These are phyloP conservation scores for Anticlea derivata DNA, from an alignment of 2,888 invertebrate species.

Conservation along the genomic window DNA sequence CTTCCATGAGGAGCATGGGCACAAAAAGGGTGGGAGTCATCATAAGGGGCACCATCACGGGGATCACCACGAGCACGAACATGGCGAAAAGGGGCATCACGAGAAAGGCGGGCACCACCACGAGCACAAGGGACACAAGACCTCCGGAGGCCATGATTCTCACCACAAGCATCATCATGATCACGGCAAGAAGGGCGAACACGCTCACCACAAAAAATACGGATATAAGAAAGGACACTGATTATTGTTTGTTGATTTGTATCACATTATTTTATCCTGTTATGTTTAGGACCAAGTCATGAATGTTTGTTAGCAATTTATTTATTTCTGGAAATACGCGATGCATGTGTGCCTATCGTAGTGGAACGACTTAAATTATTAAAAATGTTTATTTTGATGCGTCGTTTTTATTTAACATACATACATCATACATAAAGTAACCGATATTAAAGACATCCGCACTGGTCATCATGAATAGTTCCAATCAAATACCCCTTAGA, in stretches of 20 bases:
- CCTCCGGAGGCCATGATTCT: constrained; percentile 89
- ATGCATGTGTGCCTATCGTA: neutral
- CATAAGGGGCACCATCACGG: constrained; percentile 93
- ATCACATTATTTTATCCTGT: constrained; percentile 9
- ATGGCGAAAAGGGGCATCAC: constrained; percentile 91
- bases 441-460: no score
- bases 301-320: constrained; percentile 39
- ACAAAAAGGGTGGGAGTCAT: constrained; percentile 91
- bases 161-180: constrained; percentile 90
- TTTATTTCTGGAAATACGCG: constrained; percentile 41
- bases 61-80: constrained; percentile 89
- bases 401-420: neutral
- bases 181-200: constrained; percentile 91
- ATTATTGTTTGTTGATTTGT: constrained; percentile 24
- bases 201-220: constrained; percentile 91
- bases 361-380: constrained; percentile 13
- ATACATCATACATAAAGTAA: no score
- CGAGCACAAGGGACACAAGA: constrained; percentile 91
- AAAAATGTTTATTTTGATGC: constrained; percentile 7
- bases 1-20: constrained; percentile 90
- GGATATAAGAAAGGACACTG: constrained; percentile 85
- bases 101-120: constrained; percentile 92
- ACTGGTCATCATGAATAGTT: no score
- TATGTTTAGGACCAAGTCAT: constrained; percentile 28
- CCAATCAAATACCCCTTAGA: no score